Evolutionary conservation across 2,797 vertebrate genomes (phyloP).

Genomic region (Mionectes olivaceus): DNA sequence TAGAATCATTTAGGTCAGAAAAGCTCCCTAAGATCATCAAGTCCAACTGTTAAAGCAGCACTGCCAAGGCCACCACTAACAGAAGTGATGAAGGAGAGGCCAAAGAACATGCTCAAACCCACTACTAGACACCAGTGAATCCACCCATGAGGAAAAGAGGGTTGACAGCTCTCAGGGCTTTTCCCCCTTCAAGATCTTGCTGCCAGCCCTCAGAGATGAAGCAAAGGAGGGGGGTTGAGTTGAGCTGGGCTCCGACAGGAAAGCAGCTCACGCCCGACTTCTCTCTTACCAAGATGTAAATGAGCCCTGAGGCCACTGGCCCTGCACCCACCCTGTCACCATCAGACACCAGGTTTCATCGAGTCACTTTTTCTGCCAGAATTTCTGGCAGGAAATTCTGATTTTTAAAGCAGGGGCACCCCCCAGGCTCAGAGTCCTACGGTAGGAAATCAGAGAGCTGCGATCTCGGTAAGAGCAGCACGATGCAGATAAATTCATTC

Average conservation of each 20-base stretch:
- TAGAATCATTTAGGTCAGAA: neutral
- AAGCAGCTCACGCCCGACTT: neutral
- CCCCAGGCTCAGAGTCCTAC: accelerated
- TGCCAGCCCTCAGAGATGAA: neutral
- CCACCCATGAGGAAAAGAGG: neutral
- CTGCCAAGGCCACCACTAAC: accelerated
- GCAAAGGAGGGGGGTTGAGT: accelerated
- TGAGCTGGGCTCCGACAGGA: neutral
- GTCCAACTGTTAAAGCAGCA: neutral
- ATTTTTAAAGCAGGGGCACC: neutral
- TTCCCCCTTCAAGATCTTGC: neutral
- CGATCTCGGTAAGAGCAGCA: accelerated
- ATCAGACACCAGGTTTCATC: neutral
- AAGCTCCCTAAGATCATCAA: neutral
- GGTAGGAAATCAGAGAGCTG: neutral
- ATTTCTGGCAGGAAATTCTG: conserved; percentile 36
- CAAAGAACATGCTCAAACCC: neutral
- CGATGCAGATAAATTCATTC: neutral
- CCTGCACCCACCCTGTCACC: accelerated
- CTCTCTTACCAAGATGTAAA: neutral
- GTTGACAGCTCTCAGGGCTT: neutral
- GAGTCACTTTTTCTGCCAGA: neutral
- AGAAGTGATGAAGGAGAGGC: neutral
- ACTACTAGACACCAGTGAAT: neutral
- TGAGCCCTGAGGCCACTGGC: neutral